These are phyloP conservation scores for Microtus montanus DNA, from an alignment of 2,113 vertebrate genomes.

Conservation along the genomic window DNA sequence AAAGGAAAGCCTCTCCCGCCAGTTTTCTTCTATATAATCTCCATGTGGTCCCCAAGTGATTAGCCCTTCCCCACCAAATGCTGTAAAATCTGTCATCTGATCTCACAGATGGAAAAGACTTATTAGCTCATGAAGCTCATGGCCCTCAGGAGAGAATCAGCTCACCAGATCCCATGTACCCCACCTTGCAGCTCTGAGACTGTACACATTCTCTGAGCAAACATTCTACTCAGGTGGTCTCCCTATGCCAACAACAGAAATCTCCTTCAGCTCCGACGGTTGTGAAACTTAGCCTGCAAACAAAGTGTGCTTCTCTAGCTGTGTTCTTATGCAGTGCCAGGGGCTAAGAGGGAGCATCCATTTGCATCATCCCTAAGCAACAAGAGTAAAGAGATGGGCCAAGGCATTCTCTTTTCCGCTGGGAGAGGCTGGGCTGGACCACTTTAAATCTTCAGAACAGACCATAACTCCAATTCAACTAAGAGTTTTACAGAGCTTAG, in stretches of 20 bases:
- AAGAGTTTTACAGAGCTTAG: neutral
- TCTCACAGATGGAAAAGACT: slow-evolving; percentile 71
- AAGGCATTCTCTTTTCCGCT: neutral
- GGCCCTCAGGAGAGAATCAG: neutral
- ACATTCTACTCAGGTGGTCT: neutral
- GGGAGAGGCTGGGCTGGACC: neutral
- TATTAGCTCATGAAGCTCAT: slow-evolving; percentile 52
- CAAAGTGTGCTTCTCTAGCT: neutral
- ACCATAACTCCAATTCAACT: neutral
- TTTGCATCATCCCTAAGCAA: neutral
- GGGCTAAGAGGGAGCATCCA: neutral
- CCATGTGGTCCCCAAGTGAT: slow-evolving; percentile 64
- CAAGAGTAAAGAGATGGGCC: neutral
- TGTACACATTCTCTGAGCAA: neutral
- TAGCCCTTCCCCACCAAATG: slow-evolving; percentile 61
- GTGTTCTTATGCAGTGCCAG: neutral
- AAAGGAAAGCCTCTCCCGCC: slow-evolving; percentile 1
- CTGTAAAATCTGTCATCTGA: slow-evolving; percentile 72
- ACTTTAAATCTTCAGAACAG: neutral
- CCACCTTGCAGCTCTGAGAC: neutral
- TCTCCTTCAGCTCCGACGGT: neutral
- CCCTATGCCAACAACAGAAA: neutral
- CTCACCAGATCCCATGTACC: neutral
- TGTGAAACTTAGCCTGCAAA: neutral
- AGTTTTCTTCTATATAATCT: slow-evolving; percentile 57